phyloP scores from a whole-genome alignment of 2,888 invertebrate species.

The Oligia fasciuncula region DNA sequence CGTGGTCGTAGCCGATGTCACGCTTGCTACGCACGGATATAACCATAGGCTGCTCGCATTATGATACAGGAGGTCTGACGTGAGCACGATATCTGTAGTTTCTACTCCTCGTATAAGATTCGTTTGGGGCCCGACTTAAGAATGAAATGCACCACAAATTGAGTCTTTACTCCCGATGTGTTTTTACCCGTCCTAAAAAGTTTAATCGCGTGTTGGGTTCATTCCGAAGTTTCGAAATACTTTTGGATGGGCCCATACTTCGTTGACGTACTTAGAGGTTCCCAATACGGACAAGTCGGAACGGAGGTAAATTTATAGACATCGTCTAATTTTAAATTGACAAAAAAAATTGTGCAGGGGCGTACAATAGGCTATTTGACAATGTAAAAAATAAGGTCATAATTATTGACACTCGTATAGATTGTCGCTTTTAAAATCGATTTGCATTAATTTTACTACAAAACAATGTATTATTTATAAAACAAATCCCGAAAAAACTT shows the following conservation, averaged over 20 bases:
- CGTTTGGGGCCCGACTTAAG: neutral
- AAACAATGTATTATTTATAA: no score
- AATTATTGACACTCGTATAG: no score
- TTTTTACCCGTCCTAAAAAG: neutral
- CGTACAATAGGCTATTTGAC: no score
- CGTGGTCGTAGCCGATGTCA: neutral
- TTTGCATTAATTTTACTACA: no score
- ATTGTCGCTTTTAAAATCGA: no score
- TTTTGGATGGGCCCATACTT: neutral
- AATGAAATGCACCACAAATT: neutral
- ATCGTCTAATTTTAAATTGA: neutral
- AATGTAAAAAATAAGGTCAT: no score
- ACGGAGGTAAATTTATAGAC: neutral
- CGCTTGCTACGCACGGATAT: conserved; percentile 1
- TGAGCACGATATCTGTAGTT: neutral
- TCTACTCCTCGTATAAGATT: neutral
- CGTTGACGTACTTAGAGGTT: neutral
- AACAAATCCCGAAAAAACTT: no score
- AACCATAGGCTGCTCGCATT: neutral
- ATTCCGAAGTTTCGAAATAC: neutral
- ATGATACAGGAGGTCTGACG: neutral
- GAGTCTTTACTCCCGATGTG: neutral
- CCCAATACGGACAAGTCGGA: neutral
- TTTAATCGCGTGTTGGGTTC: neutral
- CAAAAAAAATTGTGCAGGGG: neutral